These are phyloP conservation scores for Myopa testacea DNA, from an alignment of 2,888 invertebrate genomes.

Conservation along the genomic window DNA sequence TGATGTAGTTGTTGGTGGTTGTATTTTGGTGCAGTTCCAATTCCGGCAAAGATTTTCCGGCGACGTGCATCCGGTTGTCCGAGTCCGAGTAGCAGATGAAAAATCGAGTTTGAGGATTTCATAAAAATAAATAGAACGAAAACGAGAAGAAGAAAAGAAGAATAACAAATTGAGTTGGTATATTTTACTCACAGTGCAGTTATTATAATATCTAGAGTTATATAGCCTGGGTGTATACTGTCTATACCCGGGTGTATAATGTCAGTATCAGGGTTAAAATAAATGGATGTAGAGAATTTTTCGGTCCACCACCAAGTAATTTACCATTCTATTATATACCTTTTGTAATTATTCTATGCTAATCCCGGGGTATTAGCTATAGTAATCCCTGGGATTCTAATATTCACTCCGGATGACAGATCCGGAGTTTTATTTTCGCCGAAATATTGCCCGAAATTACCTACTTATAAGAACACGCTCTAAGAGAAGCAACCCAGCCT, in stretches of 20 bases:
- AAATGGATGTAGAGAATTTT: too few species aligned
- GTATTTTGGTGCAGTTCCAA: conserved; percentile 37
- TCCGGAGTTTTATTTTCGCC: too few species aligned
- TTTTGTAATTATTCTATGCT: too few species aligned
- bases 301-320: too few species aligned
- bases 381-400: too few species aligned
- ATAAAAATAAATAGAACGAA: not conserved
- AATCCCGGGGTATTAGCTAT: too few species aligned
- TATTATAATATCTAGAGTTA: not conserved
- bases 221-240: not conserved
- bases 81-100: conserved; percentile 14
- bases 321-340: too few species aligned
- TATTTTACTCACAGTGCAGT: not conserved
- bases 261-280: too few species aligned
- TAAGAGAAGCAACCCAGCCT: too few species aligned
- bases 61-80: conserved; percentile 34
- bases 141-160: not conserved
- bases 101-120: conserved; percentile 10
- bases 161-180: conserved; percentile 23
- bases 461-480: too few species aligned
- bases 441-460: too few species aligned
- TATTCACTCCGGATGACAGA: too few species aligned
- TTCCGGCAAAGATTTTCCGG: conserved; percentile 12
- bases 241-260: not conserved
- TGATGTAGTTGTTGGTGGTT: conserved; percentile 42